Conservation (phyloP, 2,113 vertebrate species). For the Indicator maculatus region DNA sequence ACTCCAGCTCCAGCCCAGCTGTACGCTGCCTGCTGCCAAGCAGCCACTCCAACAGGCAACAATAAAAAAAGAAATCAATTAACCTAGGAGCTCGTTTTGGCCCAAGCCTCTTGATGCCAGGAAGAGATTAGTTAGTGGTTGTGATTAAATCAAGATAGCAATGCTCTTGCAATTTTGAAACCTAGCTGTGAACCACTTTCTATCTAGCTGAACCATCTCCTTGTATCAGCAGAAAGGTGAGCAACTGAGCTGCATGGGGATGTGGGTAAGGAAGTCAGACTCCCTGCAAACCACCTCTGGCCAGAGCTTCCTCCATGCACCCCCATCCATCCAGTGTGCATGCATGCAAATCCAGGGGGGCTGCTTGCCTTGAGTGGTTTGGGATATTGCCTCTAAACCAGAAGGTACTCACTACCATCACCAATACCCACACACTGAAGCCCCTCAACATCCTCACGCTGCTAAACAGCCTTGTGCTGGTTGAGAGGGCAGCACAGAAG, state of each 20-base stretch:
- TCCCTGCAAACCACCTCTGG: neutral
- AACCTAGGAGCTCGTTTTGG: neutral
- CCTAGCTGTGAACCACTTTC: neutral
- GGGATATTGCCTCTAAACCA: neutral
- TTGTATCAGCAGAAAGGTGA: neutral
- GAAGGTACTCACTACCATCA: neutral
- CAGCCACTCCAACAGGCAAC: slow-evolving; percentile 23
- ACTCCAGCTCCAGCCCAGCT: slow-evolving; percentile 25
- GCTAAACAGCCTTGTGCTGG: neutral
- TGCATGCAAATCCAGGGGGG: neutral
- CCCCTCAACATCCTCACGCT: neutral
- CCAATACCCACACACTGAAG: neutral
- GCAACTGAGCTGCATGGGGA: neutral
- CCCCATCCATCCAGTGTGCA: neutral
- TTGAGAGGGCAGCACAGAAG: neutral
- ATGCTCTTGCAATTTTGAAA: neutral
- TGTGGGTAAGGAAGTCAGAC: neutral
- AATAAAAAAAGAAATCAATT: slow-evolving; percentile 68
- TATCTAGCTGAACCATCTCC: neutral
- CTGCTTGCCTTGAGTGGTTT: neutral
- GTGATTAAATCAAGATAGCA: slow-evolving; percentile 42
- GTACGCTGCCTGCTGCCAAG: neutral
- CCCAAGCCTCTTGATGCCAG: slow-evolving; percentile 40
- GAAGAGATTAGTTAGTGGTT: slow-evolving; percentile 54
- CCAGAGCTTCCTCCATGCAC: neutral